These are phyloP conservation scores for Drosophila macrothrix DNA, from an alignment of 2,888 invertebrate species.

Conservation along the genomic window DNA sequence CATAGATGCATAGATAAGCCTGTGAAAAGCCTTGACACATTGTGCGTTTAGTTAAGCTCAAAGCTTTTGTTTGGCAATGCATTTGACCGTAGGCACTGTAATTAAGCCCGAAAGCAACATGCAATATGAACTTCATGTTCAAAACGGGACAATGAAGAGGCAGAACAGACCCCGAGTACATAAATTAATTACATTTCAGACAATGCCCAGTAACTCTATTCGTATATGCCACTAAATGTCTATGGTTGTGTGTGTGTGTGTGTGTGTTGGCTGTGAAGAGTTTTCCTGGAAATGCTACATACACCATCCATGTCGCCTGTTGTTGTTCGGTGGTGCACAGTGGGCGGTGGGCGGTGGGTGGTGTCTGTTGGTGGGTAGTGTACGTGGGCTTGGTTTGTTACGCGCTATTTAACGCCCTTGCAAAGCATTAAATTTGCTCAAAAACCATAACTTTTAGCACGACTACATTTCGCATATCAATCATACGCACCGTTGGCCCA, in stretches of 20 bases:
- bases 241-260: background rate
- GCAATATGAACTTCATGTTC: slow-evolving; percentile 11
- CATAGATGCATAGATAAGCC: slow-evolving; percentile 1
- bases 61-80: slow-evolving; percentile 27
- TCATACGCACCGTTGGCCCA: slow-evolving; percentile 66
- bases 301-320: slow-evolving; percentile 1
- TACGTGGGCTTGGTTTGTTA: slow-evolving; percentile 2
- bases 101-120: slow-evolving; percentile 18
- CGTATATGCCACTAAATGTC: background rate
- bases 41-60: slow-evolving; percentile 9
- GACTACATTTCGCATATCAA: slow-evolving; percentile 56
- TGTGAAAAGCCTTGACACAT: slow-evolving; percentile 3
- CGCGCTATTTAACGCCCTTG: slow-evolving; percentile 41
- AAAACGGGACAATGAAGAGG: slow-evolving; percentile 19
- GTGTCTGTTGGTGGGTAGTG: background rate
- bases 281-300: slow-evolving; percentile 2
- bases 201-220: slow-evolving; percentile 1
- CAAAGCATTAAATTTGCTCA: slow-evolving; percentile 28
- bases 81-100: slow-evolving; percentile 23
- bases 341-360: background rate
- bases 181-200: slow-evolving; percentile 40
- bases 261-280: background rate
- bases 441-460: slow-evolving; percentile 15
- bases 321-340: background rate
- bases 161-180: slow-evolving; percentile 6